Conservation (phyloP, 1,140 invertebrate species). For the Saxidomus purpurata region DNA sequence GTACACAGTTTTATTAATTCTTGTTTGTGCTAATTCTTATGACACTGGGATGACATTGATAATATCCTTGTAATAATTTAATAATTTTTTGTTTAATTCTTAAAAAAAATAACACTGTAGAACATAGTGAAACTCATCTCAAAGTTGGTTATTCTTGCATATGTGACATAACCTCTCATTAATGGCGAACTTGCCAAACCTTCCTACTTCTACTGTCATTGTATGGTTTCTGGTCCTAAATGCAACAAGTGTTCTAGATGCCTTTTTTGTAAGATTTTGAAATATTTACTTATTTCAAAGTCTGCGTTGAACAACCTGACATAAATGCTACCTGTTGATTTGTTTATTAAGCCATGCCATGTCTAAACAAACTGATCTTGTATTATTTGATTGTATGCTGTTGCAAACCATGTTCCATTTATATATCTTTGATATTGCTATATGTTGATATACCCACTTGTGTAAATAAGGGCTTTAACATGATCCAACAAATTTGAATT, state of each 20-base stretch:
- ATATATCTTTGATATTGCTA: neutral
- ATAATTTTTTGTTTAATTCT: neutral
- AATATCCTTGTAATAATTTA: neutral
- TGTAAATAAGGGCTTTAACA: neutral
- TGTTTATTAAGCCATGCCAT: neutral
- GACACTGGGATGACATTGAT: neutral
- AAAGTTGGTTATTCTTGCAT: neutral
- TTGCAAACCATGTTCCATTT: neutral
- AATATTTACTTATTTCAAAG: neutral
- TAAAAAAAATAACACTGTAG: slow-evolving; percentile 16
- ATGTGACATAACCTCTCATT: slow-evolving; percentile 14
- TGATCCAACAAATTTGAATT: neutral
- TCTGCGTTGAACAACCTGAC: neutral
- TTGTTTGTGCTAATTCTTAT: neutral
- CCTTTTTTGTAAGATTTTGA: neutral
- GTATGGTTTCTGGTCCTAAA: slow-evolving; percentile 48
- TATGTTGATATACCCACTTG: neutral
- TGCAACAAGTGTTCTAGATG: neutral
- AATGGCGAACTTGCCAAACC: neutral
- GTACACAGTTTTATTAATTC: neutral
- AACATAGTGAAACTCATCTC: slow-evolving; percentile 56
- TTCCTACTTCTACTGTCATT: slow-evolving; percentile 40
- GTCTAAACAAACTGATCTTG: neutral
- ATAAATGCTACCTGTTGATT: neutral
- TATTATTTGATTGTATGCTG: neutral